Evolutionary conservation across 2,888 invertebrate genomes (phyloP), one percentile per base, ranked within the genome.

Genomic region (Polydrusus cervinus): DNA sequence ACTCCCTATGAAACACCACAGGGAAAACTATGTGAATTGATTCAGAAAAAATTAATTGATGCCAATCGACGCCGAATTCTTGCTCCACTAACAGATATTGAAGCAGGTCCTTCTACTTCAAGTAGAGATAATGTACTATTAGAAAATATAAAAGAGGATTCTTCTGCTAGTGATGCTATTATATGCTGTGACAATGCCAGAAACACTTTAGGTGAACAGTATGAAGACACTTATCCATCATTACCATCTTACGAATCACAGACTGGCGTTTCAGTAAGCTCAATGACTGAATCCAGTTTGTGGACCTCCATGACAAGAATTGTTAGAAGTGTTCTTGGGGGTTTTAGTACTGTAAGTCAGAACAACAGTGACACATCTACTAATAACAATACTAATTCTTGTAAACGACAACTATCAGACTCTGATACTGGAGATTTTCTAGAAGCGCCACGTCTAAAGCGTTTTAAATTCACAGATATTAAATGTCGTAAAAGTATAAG

Each of bases 401-500:
- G 71, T 57, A 78, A 78, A 67, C 69, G 78, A 10, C 75, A 72
- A 40, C 40, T 73, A 9, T 77, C 77, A 14, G 73, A 71, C 18
- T 64, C 76, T 10, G 71, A 73, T 53, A 25, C 65, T 10, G 67
- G 72, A 53, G 78, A 78, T 69, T 45, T 47, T 20, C 16, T 62
- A 10, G 79, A 81, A 38, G 76, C 55, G 0, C 81, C 79, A n/a
- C 74, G 67, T 18, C 80, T 80, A 71, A 83, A 82, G 73, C 79
- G 84, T 57, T 80, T 78, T 65, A 85, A 85, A 81, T 78, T 84
- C 25, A 81, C 81, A 6, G 82, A 85, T 25, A 81, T 85, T 11
- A 83, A 83, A 79, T 84, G 85, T 74, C 80, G 85, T n/a, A 80
- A 79, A 74, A 80, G 84, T 7, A 85, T 85, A 65, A 80, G 84